These are phyloP conservation scores for Conus betulinus DNA, from an alignment of 1,140 invertebrate species.

Conservation along the genomic window DNA sequence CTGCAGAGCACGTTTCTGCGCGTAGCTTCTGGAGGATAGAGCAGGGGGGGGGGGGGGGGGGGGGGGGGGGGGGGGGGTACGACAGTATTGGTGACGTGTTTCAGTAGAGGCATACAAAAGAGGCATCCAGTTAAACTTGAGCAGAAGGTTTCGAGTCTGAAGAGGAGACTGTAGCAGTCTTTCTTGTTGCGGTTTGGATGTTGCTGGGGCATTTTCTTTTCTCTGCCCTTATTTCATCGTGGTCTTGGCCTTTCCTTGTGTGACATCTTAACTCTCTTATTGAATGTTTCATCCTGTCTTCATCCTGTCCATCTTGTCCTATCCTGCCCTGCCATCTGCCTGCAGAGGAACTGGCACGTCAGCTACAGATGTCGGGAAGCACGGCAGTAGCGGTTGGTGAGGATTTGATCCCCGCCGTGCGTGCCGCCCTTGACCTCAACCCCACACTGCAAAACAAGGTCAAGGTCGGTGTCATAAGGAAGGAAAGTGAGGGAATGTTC, in stretches of 20 bases:
- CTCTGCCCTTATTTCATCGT: not conserved
- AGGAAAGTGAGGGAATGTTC: too few relatives aligned
- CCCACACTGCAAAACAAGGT: slow-evolving; percentile 9
- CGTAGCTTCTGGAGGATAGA: too few relatives aligned
- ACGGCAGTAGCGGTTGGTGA: slow-evolving; percentile 40
- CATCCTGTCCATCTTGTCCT: not conserved
- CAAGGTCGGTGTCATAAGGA: not conserved
- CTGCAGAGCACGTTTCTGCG: too few relatives aligned
- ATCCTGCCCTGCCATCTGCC: not conserved
- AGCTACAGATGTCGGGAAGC: slow-evolving; percentile 49
- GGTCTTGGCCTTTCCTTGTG: not conserved
- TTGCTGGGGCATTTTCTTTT: not conserved
- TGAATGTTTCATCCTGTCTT: not conserved
- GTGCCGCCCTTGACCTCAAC: slow-evolving; percentile 36
- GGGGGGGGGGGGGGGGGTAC: too few relatives aligned
- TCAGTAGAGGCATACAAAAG: too few relatives aligned
- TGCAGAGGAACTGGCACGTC: slow-evolving; percentile 53
- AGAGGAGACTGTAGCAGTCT: too few relatives aligned
- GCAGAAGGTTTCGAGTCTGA: too few relatives aligned
- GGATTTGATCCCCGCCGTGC: slow-evolving; percentile 27
- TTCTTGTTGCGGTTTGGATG: too few relatives aligned
- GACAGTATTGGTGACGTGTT: too few relatives aligned
- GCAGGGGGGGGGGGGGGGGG: too few relatives aligned
- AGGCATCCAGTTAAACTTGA: too few relatives aligned
- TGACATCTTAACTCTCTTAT: not conserved